Conservation (phyloP, 2,797 vertebrate species). For the Petrocephalus sullivani region DNA sequence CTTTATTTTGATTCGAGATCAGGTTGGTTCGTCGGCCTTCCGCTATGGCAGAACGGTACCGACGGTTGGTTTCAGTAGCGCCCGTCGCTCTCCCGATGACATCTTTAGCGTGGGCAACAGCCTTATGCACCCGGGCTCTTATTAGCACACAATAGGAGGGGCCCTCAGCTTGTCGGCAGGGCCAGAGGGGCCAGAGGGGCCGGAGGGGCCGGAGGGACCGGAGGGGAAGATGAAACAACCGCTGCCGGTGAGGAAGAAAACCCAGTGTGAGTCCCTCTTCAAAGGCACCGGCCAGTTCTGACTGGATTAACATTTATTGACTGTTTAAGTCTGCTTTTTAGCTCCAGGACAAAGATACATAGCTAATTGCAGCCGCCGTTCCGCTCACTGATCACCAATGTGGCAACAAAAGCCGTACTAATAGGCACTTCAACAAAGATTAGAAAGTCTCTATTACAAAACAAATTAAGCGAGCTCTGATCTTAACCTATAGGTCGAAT, state of each 20-base stretch:
- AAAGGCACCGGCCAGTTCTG: constrained; percentile 90
- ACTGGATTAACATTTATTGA: constrained; percentile 99
- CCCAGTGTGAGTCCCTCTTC: constrained; percentile 84
- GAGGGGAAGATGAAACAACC: constrained; percentile 76
- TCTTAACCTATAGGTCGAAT: constrained; percentile 91
- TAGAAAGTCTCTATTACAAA: constrained; percentile 99
- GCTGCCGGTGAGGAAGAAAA: constrained; percentile 72
- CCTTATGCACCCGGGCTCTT: constrained; percentile 79
- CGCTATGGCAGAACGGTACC: background rate
- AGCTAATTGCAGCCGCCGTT: constrained; percentile 93
- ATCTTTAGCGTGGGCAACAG: constrained; percentile 69
- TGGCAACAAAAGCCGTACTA: constrained; percentile 95
- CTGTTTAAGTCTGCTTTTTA: constrained; percentile 81
- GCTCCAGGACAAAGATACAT: constrained; percentile 91
- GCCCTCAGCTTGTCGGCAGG: constrained; percentile 66
- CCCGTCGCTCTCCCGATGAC: constrained; percentile 49
- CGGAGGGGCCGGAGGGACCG: constrained; percentile 71
- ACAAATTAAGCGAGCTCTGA: constrained; percentile 97
- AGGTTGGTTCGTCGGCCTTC: background rate
- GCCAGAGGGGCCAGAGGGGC: constrained; percentile 75
- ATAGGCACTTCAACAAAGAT: constrained; percentile 97
- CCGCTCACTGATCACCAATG: constrained; percentile 94
- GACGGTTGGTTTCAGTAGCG: background rate
- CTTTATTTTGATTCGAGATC: background rate
- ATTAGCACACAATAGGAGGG: constrained; percentile 78